phyloP scores from a whole-genome alignment of 2,797 vertebrate genomes.

The Melanogrammus aeglefinus region DNA sequence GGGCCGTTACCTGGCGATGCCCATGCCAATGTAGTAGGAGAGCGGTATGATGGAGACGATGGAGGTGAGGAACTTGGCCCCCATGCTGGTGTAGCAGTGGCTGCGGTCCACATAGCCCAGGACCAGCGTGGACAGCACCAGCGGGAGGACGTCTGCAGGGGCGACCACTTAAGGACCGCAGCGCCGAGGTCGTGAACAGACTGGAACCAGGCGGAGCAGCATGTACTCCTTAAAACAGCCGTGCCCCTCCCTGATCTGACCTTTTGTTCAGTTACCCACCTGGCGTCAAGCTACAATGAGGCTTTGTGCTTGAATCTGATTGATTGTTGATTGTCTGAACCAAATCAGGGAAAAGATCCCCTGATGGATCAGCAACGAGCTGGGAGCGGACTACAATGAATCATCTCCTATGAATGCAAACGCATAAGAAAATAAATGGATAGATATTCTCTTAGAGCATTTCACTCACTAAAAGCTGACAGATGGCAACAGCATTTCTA shows the following conservation, averaged over 20 bases:
- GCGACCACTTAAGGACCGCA: conserved; percentile 53
- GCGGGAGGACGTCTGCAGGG: conserved; percentile 75
- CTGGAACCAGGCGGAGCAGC: neutral
- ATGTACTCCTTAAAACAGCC: neutral
- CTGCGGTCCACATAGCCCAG: conserved; percentile 78
- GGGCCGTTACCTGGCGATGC: conserved; percentile 82
- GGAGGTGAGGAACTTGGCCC: conserved; percentile 79
- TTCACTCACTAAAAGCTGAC: too few relatives aligned
- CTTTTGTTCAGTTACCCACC: too few relatives aligned
- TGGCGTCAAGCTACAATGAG: too few relatives aligned
- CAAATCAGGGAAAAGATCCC: neutral
- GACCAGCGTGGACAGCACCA: conserved; percentile 78
- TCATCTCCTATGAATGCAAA: too few relatives aligned
- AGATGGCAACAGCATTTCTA: neutral
- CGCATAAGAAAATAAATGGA: too few relatives aligned
- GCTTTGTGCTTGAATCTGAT: too few relatives aligned
- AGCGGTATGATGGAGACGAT: conserved; percentile 84
- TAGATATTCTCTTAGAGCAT: too few relatives aligned
- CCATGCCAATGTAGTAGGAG: conserved; percentile 91
- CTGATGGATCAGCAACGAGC: neutral
- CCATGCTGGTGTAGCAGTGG: conserved; percentile 68
- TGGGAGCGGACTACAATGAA: too few relatives aligned
- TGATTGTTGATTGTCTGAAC: neutral
- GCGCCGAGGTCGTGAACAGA: neutral
- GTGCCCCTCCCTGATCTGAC: neutral